Conservation (phyloP, 2,797 vertebrate species). For the Parotocinclus haroldoi region DNA sequence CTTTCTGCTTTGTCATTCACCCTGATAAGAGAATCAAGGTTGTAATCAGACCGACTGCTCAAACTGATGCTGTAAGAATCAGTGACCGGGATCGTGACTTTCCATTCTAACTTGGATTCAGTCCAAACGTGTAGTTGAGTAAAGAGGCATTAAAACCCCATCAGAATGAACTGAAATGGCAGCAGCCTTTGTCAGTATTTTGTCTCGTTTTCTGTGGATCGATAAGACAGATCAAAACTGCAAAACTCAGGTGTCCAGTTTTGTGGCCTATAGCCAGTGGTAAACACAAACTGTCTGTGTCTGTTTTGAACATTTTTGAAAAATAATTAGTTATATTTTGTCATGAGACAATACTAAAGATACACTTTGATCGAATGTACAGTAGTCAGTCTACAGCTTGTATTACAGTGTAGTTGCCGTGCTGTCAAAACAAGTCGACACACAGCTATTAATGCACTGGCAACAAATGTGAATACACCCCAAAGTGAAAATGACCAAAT, state of each 20-base stretch:
- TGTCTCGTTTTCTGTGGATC: background rate
- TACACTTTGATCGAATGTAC: too few species aligned
- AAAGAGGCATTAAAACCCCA: constrained; percentile 9
- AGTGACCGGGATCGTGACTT: constrained; percentile 13
- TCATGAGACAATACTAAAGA: too few species aligned
- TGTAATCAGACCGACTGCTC: constrained; percentile 14
- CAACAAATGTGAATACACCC: too few species aligned
- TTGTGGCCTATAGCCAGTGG: background rate
- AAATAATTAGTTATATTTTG: too few species aligned
- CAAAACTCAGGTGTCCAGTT: background rate
- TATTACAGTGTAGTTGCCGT: too few species aligned
- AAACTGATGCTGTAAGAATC: constrained; percentile 17
- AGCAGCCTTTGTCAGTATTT: background rate
- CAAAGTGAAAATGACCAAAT: too few species aligned
- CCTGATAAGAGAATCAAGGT: background rate
- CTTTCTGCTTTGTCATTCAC: too few species aligned
- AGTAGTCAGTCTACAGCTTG: too few species aligned
- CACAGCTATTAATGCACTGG: too few species aligned
- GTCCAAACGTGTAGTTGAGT: constrained; percentile 11
- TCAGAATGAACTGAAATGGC: constrained; percentile 6
- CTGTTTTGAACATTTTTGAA: background rate
- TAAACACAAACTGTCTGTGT: background rate
- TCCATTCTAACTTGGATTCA: constrained; percentile 12
- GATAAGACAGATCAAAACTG: background rate
- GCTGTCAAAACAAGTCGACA: too few species aligned